Conservation (phyloP, 1,140 invertebrate species). For the Popillia japonica region DNA sequence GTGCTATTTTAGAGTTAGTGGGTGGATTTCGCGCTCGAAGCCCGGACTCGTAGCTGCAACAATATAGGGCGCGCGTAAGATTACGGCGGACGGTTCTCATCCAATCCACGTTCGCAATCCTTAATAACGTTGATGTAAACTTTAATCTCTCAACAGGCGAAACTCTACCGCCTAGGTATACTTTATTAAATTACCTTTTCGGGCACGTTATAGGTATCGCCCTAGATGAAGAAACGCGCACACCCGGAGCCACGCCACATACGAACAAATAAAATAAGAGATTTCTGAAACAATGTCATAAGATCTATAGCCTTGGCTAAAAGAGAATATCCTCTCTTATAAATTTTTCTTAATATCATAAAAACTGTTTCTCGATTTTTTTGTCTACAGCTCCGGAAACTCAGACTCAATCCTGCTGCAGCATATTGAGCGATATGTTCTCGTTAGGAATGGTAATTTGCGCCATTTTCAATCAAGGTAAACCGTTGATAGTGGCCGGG, state of each 20-base stretch:
- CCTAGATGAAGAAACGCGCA: neutral
- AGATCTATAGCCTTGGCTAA: too few species aligned
- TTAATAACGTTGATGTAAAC: neutral
- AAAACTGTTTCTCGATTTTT: too few species aligned
- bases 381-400: constrained; percentile 89
- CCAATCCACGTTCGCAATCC: neutral
- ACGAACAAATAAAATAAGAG: too few species aligned
- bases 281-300: too few species aligned
- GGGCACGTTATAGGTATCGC: neutral
- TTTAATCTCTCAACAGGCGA: neutral
- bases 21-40: too few species aligned
- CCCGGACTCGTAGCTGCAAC: too few species aligned
- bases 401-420: constrained; percentile 83
- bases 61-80: too few species aligned
- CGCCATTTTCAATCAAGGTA: constrained; percentile 89
- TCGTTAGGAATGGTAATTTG: constrained; percentile 93
- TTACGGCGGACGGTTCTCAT: neutral
- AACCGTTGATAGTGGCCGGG: constrained; percentile 85
- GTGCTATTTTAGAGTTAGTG: too few species aligned
- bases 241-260: too few species aligned
- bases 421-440: constrained; percentile 92
- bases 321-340: too few species aligned
- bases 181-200: neutral
- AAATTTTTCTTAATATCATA: too few species aligned
- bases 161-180: neutral